Base-by-base conservation (phyloP, 2,797 vertebrate species). In the Sphenopsis melanotis region DNA sequence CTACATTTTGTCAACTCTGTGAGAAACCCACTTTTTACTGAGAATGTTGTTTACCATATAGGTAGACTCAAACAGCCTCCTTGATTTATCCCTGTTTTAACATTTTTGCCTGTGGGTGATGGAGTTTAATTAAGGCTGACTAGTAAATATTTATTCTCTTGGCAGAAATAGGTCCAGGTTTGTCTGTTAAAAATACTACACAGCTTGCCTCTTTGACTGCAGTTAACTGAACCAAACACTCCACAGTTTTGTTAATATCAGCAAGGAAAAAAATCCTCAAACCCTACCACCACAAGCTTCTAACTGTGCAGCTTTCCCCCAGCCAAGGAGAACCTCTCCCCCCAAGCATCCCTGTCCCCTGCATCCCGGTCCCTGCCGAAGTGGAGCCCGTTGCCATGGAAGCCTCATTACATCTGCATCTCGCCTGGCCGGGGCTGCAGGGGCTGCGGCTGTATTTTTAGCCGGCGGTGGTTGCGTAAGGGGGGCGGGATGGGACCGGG, bases 391-490 rank as follows among this genome's bases (percentile, higher is more conserved):
- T 98, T 98, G 94, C 98, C 98, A 99, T 99, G 98, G 99, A 98
- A 99, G 98, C 98, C 97, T 94, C 95, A 97, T 98, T 98, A 98
- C 98, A 98, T 98, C 98, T 98, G 98, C 97, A 97, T 98, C 98
- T 98, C 96, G 92, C 97, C 93, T 94, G 97, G 98, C 97, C 83
- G 91, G 95, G 97, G 96, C 97, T 96, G 96, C 97, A 97, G 97
- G 95, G 96, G 98, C 98, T 98, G 98, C 97, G 96, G 98, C 98
- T 98, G 98, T 99, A 99, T 99, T 99, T 99, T 99, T 99, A 99
- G 98, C 98, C 94, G 60, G 87, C 96, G 97, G 98, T 97, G 87
- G 98, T 99, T 99, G 98, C 96, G 88, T 98, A 99, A 94, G 56
- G 29, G 46, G 47, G 26, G 42, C 2, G 12, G 74, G 77, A 93